Conservation (phyloP, 2,113 vertebrate genomes). For the Corythaeola cristata region DNA sequence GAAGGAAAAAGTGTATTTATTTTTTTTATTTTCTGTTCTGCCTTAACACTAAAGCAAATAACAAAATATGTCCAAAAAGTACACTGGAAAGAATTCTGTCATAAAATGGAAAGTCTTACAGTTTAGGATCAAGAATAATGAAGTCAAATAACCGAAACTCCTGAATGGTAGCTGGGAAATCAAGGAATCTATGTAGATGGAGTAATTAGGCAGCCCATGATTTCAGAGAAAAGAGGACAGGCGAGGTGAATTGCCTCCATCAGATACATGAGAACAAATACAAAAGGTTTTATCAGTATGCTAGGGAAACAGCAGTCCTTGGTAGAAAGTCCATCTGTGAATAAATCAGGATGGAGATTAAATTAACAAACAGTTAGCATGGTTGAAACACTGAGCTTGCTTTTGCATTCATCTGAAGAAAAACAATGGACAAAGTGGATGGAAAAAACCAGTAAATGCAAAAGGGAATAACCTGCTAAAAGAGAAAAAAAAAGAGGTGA, state of each 20-base stretch:
- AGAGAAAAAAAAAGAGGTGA: not conserved
- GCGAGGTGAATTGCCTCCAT: not conserved
- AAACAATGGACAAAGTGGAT: not conserved
- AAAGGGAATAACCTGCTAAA: not conserved
- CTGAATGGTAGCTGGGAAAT: not conserved
- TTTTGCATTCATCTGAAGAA: not conserved
- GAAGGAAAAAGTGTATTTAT: not conserved
- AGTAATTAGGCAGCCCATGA: not conserved
- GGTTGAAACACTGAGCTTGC: not conserved
- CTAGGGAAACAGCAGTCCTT: not conserved
- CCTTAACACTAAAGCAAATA: not conserved
- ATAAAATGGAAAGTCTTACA: not conserved
- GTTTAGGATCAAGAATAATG: not conserved
- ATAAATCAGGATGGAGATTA: not conserved
- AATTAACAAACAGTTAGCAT: not conserved
- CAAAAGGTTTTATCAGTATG: not conserved
- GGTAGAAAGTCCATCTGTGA: not conserved
- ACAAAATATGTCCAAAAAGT: not conserved
- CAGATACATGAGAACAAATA: not conserved
- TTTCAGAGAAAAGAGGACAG: not conserved
- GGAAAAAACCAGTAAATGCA: not conserved
- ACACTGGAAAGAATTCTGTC: not conserved
- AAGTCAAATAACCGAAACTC: not conserved
- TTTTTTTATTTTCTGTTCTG: not conserved
- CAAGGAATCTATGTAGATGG: not conserved